phyloP scores from a whole-genome alignment of 2,113 vertebrate genomes.

The Oenanthe oenanthe region DNA sequence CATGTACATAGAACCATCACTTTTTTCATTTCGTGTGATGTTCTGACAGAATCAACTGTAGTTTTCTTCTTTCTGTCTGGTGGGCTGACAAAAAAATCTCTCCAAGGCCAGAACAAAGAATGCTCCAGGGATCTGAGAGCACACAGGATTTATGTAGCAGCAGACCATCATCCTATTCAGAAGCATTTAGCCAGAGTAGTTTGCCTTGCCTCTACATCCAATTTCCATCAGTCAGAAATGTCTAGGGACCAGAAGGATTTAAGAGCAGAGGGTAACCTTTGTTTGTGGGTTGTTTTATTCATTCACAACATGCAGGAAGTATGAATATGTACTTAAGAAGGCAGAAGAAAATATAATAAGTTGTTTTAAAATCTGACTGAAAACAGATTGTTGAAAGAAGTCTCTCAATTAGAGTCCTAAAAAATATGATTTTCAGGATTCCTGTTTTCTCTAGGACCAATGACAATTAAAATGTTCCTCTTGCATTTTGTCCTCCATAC shows the following conservation, averaged over 20 bases:
- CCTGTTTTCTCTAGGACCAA: neutral
- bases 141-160: constrained; percentile 62
- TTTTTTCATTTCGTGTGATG: constrained; percentile 38
- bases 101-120: constrained; percentile 70
- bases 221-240: constrained; percentile 61
- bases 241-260: constrained; percentile 44
- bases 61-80: constrained; percentile 38
- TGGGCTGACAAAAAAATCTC: constrained; percentile 59
- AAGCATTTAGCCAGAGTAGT: constrained; percentile 60
- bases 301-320: neutral
- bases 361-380: neutral
- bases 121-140: constrained; percentile 54
- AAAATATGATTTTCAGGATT: neutral
- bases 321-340: neutral
- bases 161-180: constrained; percentile 62
- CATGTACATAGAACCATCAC: neutral
- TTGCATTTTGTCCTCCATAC: neutral
- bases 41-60: constrained; percentile 54
- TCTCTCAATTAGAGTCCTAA: neutral
- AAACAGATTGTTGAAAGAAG: neutral
- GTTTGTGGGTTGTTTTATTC: neutral
- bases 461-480: neutral
- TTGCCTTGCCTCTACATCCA: constrained; percentile 53
- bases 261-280: constrained; percentile 33
- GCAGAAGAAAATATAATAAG: neutral